Conservation (phyloP, 2,888 invertebrate species). For the Lithophane semibrunnea region DNA sequence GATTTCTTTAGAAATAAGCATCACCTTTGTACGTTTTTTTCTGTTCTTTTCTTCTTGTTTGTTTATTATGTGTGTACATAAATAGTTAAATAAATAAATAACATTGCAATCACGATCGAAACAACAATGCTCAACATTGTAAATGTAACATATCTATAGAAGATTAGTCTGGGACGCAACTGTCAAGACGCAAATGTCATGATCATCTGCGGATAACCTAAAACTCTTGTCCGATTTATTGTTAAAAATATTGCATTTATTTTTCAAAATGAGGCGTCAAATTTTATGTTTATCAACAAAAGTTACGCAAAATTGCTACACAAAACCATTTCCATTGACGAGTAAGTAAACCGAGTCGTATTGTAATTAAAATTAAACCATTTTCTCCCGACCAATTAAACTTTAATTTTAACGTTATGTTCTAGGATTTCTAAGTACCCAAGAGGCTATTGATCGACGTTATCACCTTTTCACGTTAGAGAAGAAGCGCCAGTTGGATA, state of each 20-base stretch:
- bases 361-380: background rate
- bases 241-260: constrained; percentile 43
- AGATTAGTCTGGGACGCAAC: background rate
- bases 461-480: constrained; percentile 95
- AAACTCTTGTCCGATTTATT: constrained; percentile 27
- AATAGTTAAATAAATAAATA: too few relatives aligned
- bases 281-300: constrained; percentile 74
- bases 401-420: constrained; percentile 45
- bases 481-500: constrained; percentile 92
- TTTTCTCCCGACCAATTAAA: background rate
- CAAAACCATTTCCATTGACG: constrained; percentile 67
- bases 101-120: too few relatives aligned
- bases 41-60: too few relatives aligned
- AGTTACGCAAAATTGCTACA: constrained; percentile 69
- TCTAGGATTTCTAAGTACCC: constrained; percentile 87
- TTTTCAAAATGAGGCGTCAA: constrained; percentile 79
- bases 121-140: background rate
- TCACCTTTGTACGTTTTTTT: too few relatives aligned
- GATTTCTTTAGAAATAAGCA: too few relatives aligned
- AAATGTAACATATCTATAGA: background rate
- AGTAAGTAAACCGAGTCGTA: constrained; percentile 67
- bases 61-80: too few relatives aligned
- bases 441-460: constrained; percentile 90
- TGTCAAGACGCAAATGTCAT: constrained; percentile 46
- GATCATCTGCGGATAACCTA: constrained; percentile 69